Conservation (phyloP, 1,140 invertebrate genomes). For the Asobara japonica region DNA sequence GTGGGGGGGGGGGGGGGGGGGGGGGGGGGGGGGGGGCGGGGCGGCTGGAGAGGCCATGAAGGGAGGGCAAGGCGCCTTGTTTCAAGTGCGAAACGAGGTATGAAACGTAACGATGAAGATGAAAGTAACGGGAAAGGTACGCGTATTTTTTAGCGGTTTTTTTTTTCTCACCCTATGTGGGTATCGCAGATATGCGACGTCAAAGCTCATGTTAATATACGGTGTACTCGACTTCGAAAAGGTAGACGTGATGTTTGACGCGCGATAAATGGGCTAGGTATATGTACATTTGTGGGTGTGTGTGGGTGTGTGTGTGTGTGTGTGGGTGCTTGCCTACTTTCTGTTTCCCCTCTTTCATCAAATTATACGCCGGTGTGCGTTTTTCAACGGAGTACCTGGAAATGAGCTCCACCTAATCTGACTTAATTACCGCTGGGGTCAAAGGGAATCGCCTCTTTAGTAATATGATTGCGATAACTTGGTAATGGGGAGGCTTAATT, state of each 20-base stretch:
- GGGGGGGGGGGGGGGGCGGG: background rate
- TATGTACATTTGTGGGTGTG: too few species aligned
- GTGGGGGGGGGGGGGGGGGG: background rate
- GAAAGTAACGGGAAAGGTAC: background rate
- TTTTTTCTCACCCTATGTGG: background rate
- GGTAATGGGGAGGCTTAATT: background rate
- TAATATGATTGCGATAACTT: background rate
- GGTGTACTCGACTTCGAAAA: background rate
- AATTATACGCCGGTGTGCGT: background rate
- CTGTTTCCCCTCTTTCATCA: conserved; percentile 2
- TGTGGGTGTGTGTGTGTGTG: too few species aligned
- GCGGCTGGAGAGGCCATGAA: too few species aligned
- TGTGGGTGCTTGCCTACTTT: background rate
- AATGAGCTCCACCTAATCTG: background rate
- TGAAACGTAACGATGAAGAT: background rate
- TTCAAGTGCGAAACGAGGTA: conserved; percentile 8
- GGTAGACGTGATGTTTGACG: background rate
- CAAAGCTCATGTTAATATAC: conserved; percentile 1
- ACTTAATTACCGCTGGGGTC: background rate
- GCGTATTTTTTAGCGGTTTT: background rate
- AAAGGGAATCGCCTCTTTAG: background rate
- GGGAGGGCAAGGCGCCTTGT: background rate
- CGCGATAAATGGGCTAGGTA: background rate
- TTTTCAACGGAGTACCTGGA: background rate
- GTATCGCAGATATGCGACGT: background rate